A percentile compares a stretch with the other conserved stretches of the same genome.
Evolutionary conservation across 2,888 invertebrate species (phyloP).

Genomic region (Zaprionus lineosus): DNA sequence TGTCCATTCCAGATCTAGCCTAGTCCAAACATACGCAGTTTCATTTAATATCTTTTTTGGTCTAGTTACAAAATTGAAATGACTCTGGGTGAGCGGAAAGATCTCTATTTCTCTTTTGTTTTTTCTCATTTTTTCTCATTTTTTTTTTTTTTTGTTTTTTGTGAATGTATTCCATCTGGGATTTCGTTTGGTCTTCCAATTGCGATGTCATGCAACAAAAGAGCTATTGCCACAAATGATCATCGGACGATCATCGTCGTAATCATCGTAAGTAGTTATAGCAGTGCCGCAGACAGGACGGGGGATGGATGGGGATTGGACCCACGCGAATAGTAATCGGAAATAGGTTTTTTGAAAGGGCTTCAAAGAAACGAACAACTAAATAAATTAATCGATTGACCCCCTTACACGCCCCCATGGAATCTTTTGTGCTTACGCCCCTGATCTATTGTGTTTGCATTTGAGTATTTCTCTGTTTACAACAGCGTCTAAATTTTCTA

Average conservation of each 20-base stretch:
- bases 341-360: too few relatives aligned
- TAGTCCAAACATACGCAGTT: slow-evolving; percentile 21
- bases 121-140: slow-evolving; percentile 1
- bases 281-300: not conserved
- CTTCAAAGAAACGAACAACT: too few relatives aligned
- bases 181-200: slow-evolving; percentile 57
- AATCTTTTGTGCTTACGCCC: slow-evolving; percentile 29
- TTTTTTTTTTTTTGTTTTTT: not conserved
- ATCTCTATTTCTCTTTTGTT: slow-evolving; percentile 8
- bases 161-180: slow-evolving; percentile 8
- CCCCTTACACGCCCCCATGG: too few relatives aligned
- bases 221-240: slow-evolving; percentile 60
- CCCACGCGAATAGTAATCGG: too few relatives aligned
- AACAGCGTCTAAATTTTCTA: slow-evolving; percentile 74
- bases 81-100: slow-evolving; percentile 5
- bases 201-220: slow-evolving; percentile 77
- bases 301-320: too few relatives aligned
- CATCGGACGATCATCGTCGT: slow-evolving; percentile 33
- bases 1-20: too few relatives aligned
- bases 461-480: slow-evolving; percentile 51
- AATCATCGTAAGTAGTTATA: not conserved
- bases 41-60: slow-evolving; percentile 26
- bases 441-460: slow-evolving; percentile 15
- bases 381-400: too few relatives aligned
- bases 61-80: slow-evolving; percentile 18